Evolutionary conservation across 2,888 invertebrate species (phyloP).

Genomic region (Leucophenga montana): DNA sequence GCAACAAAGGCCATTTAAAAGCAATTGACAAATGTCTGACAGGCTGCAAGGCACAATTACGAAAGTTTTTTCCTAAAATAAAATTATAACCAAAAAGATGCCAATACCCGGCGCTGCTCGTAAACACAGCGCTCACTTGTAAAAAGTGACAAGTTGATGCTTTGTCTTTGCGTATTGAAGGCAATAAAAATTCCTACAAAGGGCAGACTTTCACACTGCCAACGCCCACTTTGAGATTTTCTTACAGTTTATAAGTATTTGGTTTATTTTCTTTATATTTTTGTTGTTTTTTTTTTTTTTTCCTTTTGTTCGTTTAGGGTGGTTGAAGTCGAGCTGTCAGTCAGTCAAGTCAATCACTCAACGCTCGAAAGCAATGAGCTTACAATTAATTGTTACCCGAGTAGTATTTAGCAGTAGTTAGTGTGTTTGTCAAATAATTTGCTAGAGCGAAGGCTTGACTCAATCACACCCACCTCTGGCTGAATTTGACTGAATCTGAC

Average conservation of each 20-base stretch:
- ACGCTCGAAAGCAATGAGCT: slow-evolving; percentile 49
- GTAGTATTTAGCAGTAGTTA: slow-evolving; percentile 28
- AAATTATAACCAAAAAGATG: not conserved
- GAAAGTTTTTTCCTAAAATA: not conserved
- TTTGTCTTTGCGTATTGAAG: slow-evolving; percentile 20
- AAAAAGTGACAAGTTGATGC: slow-evolving; percentile 20
- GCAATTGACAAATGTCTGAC: slow-evolving; percentile 60
- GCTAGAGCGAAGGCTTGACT: not conserved
- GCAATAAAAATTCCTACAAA: slow-evolving; percentile 20
- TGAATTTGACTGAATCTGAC: too few species aligned
- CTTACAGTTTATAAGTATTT: slow-evolving; percentile 1
- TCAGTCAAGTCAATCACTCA: slow-evolving; percentile 22
- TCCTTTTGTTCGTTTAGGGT: too few species aligned
- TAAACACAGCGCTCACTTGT: too few species aligned
- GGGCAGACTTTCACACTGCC: not conserved
- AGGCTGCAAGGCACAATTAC: slow-evolving; percentile 33
- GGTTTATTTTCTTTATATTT: not conserved
- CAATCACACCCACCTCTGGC: not conserved
- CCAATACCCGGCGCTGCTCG: not conserved
- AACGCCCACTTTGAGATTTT: not conserved
- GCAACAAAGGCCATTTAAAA: not conserved
- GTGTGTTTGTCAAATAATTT: slow-evolving; percentile 23
- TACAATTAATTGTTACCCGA: slow-evolving; percentile 60
- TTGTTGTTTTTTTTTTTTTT: too few species aligned
- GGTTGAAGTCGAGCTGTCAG: not conserved